Percentiles rank a stretch among this genome's conserved stretches.
Conservation (phyloP, 2,113 vertebrate species). For the Kryptolebias marmoratus region DNA sequence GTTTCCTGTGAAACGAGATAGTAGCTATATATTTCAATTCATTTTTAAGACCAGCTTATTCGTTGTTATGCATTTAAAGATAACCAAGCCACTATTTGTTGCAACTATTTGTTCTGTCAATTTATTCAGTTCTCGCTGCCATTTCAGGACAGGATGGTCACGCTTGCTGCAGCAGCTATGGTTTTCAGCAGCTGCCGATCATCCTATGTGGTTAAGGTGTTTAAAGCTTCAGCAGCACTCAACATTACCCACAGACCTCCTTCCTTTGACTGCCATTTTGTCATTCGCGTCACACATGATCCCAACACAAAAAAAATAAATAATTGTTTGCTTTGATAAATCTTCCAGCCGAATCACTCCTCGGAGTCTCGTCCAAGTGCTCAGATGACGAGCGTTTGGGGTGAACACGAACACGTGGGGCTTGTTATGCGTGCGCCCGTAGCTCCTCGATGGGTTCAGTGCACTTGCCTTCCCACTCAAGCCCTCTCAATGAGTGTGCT, state of each 20-base stretch:
- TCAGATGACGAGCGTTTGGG: background rate
- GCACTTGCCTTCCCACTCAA: conserved; percentile 3
- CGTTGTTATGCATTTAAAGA: background rate
- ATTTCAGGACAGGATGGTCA: background rate
- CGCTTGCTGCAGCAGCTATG: background rate
- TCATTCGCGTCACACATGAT: background rate
- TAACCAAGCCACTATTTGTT: too few species aligned
- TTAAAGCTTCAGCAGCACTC: background rate
- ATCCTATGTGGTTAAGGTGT: conserved; percentile 32
- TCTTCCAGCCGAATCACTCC: background rate
- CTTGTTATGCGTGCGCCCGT: background rate
- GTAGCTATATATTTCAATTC: background rate
- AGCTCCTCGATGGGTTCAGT: conserved; percentile 4
- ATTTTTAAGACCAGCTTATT: background rate
- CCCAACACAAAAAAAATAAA: background rate
- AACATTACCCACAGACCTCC: conserved; percentile 18
- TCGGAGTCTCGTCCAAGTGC: background rate
- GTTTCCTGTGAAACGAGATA: background rate
- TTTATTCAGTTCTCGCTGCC: background rate
- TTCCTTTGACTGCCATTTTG: background rate
- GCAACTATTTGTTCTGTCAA: background rate
- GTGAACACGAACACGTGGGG: conserved; percentile 2
- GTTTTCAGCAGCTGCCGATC: background rate
- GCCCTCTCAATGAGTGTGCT: conserved; percentile 23
- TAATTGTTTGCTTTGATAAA: too few species aligned